Percentiles rank a stretch among this genome's conserved stretches.
phyloP scores from a whole-genome alignment of 2,113 vertebrate species.

The Barbus barbus region DNA sequence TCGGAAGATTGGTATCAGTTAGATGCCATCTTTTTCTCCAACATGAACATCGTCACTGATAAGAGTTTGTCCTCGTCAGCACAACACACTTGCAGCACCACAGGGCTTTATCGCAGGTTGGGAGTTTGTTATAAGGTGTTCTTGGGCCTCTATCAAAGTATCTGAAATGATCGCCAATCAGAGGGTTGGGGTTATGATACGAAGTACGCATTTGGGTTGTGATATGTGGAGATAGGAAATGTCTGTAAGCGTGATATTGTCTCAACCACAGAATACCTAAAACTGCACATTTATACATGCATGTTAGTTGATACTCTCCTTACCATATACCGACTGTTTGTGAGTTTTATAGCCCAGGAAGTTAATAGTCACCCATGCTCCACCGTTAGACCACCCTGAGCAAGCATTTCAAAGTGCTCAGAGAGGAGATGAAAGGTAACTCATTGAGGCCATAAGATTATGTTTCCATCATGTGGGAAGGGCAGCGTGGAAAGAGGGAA shows the following conservation, averaged over 20 bases:
- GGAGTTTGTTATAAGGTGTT: constrained; percentile 46
- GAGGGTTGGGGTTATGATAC: constrained; percentile 10
- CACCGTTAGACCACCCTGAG: not conserved
- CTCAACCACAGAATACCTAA: not conserved
- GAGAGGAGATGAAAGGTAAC: not conserved
- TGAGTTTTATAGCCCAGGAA: constrained; percentile 4
- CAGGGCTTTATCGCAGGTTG: constrained; percentile 37
- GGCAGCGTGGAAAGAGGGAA: constrained; percentile 44
- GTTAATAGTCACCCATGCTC: not conserved
- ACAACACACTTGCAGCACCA: constrained; percentile 42
- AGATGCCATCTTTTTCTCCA: constrained; percentile 63
- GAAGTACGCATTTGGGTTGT: not conserved
- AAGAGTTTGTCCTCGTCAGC: constrained; percentile 69
- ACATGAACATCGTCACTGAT: constrained; percentile 67
- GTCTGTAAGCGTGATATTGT: not conserved
- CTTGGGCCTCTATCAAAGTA: constrained; percentile 39
- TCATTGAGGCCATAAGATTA: not conserved
- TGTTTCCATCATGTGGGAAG: constrained; percentile 8
- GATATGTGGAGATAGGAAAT: not conserved
- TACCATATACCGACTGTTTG: not conserved
- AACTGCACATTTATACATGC: not conserved
- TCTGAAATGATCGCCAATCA: constrained; percentile 47
- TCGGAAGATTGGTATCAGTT: constrained; percentile 67
- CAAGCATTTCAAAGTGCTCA: not conserved
- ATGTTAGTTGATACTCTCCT: not conserved